phyloP scores from a whole-genome alignment of 2,113 vertebrate species.

The Dendropsophus ebraccatus region DNA sequence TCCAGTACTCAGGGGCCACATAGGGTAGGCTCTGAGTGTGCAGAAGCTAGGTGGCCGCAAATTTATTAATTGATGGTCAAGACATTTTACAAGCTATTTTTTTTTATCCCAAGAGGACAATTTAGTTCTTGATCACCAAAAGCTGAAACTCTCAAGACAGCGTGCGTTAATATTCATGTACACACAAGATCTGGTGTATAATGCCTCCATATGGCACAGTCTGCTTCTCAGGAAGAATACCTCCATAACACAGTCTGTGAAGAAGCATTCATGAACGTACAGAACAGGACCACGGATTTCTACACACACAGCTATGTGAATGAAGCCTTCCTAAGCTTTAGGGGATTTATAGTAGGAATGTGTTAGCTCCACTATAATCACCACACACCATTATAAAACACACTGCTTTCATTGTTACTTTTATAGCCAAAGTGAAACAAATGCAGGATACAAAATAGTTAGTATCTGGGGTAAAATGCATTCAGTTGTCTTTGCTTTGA shows the following conservation, averaged over 20 bases:
- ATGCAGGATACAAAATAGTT: neutral
- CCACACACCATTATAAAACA: neutral
- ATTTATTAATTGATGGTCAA: too few relatives aligned
- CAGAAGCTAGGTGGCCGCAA: too few relatives aligned
- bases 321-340: neutral
- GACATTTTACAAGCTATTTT: too few relatives aligned
- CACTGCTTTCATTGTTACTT: neutral
- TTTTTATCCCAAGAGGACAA: neutral
- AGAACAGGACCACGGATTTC: neutral
- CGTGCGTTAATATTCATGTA: too few relatives aligned
- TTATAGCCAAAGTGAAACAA: constrained; percentile 20
- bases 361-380: neutral
- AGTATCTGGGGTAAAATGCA: neutral
- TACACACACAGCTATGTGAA: neutral
- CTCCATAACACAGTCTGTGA: neutral
- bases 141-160: neutral
- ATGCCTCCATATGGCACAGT: too few relatives aligned
- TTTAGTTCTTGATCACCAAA: neutral
- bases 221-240: neutral
- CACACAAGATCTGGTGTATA: too few relatives aligned
- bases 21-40: too few relatives aligned
- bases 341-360: neutral
- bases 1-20: too few relatives aligned
- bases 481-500: neutral
- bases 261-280: neutral